A percentile compares a stretch with the other conserved stretches of the same genome.
Conservation (phyloP, 2,888 invertebrate genomes). For the Strigamia crassipes region DNA sequence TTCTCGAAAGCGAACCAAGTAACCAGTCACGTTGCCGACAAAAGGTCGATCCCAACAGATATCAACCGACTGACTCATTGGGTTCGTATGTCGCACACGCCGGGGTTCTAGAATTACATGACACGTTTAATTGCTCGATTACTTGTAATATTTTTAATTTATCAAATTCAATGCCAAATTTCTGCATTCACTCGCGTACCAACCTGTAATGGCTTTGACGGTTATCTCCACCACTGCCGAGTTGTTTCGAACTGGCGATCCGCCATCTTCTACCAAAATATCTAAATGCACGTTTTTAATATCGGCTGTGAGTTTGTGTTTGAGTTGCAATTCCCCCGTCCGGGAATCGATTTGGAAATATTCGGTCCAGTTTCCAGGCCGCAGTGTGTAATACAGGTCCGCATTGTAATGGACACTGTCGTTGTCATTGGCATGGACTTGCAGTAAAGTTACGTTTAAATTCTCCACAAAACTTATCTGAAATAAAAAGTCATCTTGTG, state of each 20-base stretch:
- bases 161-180: neutral
- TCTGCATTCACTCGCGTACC: too few species aligned
- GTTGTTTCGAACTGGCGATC: constrained; percentile 51
- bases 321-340: constrained; percentile 50
- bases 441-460: constrained; percentile 47
- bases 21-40: constrained; percentile 26
- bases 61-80: constrained; percentile 33
- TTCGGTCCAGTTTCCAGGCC: constrained; percentile 48
- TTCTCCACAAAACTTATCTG: constrained; percentile 27
- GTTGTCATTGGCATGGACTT: constrained; percentile 49
- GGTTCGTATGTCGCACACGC: constrained; percentile 15
- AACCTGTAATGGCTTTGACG: constrained; percentile 51
- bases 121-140: neutral
- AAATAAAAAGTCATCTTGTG: too few species aligned
- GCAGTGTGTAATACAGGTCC: constrained; percentile 51
- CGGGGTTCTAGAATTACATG: constrained; percentile 44
- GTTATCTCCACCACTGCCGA: constrained; percentile 47
- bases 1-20: constrained; percentile 41
- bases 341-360: constrained; percentile 48
- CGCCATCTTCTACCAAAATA: constrained; percentile 52
- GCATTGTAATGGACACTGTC: constrained; percentile 50
- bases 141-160: neutral
- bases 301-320: constrained; percentile 45
- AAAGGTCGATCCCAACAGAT: constrained; percentile 45
- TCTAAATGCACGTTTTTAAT: constrained; percentile 46